Conservation (phyloP, 2,888 invertebrate species). For the Hermodice carunculata region DNA sequence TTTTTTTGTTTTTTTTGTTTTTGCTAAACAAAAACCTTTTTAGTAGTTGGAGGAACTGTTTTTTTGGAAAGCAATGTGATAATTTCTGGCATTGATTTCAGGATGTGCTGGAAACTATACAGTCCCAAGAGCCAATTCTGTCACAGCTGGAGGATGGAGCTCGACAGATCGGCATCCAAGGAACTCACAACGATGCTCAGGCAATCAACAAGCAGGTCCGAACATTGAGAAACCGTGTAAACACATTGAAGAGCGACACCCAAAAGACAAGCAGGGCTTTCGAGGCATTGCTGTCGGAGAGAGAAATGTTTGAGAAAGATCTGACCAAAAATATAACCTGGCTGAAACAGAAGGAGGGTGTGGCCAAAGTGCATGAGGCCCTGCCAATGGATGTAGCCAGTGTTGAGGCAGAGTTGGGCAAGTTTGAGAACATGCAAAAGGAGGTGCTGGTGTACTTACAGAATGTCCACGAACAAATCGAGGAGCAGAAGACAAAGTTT, state of each 20-base stretch:
- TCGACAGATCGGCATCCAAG: slow-evolving; percentile 91
- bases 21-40: too few relatives aligned
- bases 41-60: too few relatives aligned
- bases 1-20: too few relatives aligned
- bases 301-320: slow-evolving; percentile 53
- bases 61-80: too few relatives aligned
- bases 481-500: slow-evolving; percentile 49
- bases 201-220: slow-evolving; percentile 89
- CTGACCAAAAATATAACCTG: slow-evolving; percentile 51
- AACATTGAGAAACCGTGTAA: slow-evolving; percentile 82
- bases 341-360: slow-evolving; percentile 55
- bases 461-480: slow-evolving; percentile 27
- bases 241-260: slow-evolving; percentile 83
- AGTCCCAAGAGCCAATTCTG: slow-evolving; percentile 79
- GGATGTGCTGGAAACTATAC: slow-evolving; percentile 17
- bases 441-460: slow-evolving; percentile 41
- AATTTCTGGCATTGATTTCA: slow-evolving; percentile 14
- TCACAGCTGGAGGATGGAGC: slow-evolving; percentile 92
- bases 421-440: slow-evolving; percentile 43
- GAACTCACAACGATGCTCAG: slow-evolving; percentile 87
- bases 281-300: slow-evolving; percentile 73
- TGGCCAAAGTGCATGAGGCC: slow-evolving; percentile 44
- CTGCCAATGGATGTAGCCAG: slow-evolving; percentile 22
- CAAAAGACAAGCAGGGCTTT: slow-evolving; percentile 90
- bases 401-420: slow-evolving; percentile 48